These are phyloP conservation scores for Sphenodon punctatus DNA, from an alignment of 2,797 vertebrate species.

Conservation along the genomic window DNA sequence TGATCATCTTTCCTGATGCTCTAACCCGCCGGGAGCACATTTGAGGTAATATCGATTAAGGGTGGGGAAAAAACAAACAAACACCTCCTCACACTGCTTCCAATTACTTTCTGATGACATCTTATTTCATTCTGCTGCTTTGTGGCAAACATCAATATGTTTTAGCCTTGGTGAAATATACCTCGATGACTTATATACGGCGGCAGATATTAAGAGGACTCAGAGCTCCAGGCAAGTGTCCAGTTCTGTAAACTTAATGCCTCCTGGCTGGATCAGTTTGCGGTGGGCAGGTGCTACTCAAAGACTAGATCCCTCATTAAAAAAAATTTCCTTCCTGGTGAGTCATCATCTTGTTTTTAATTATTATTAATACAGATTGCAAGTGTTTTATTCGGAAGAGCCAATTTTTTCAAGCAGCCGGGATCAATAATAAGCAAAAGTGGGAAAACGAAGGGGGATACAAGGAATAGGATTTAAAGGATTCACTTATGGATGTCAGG, in stretches of 20 bases:
- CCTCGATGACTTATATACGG: neutral
- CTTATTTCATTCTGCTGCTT: neutral
- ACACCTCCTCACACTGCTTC: neutral
- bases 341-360: neutral
- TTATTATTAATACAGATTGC: neutral
- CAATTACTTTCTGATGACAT: slow-evolving; percentile 10
- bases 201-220: neutral
- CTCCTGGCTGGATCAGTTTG: neutral
- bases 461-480: no score
- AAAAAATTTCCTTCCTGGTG: neutral
- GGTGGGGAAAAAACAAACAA: no score
- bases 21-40: neutral
- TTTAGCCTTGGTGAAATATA: neutral
- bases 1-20: neutral
- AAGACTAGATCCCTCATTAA: neutral
- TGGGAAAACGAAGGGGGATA: no score
- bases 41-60: neutral
- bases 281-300: neutral
- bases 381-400: accelerated
- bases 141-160: slow-evolving; percentile 18
- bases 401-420: no score
- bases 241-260: slow-evolving; percentile 12
- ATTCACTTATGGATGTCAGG: no score
- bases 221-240: slow-evolving; percentile 14
- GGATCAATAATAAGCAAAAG: no score